Base-by-base conservation (phyloP, 1,140 invertebrate species). In the Batillaria attramentaria region DNA sequence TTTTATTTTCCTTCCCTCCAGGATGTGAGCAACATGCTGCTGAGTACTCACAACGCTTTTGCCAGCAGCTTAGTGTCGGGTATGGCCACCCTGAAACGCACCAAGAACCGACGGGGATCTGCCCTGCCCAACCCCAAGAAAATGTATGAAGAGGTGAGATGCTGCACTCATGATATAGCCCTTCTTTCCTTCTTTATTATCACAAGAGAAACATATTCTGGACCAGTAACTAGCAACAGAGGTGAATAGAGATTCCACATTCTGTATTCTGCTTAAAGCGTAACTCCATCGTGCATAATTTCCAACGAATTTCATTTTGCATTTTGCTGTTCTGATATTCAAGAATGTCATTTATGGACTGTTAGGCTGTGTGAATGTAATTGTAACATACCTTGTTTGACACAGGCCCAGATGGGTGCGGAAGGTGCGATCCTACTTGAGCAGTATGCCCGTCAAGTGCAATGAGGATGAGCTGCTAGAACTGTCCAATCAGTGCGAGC, bases 51-150 rank as follows among this genome's bases (percentile, higher is more conserved):
- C n/a, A 86, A 78, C 33, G 79, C 83, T 72, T 83, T 87, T 73
- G 84, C 84, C 43, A 88, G 84, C 80, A 78, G 83, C n/a, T 84
- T 87, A 43, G 86, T 86, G 16, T 84, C 84, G 13, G 89, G 90
- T 69, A 94, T 95, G 87, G 95, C 96, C 1, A 98, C 97, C 0
- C 96, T 98, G 3, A 98, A 97, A 87, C 93, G 97, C 69, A 97
- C 97, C 89, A 98, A 98, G 87, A 97, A 96, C 0, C 69, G 89
- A 39, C 83, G 89, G 42, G 86, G 83, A 3, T 94, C 96, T 1
- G 95, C 96, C 10, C 94, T 96, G 0, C 97, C 96, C 0, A 98
- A 99, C 91, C 95, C 96, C 54, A 98, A 98, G 92, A 98, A 98
- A 91, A 99, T 99, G 97, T 99, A 98, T 91, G 97, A 99, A 91